phyloP scores from a whole-genome alignment of 2,888 invertebrate genomes.

The Agonopterix subpropinquella region DNA sequence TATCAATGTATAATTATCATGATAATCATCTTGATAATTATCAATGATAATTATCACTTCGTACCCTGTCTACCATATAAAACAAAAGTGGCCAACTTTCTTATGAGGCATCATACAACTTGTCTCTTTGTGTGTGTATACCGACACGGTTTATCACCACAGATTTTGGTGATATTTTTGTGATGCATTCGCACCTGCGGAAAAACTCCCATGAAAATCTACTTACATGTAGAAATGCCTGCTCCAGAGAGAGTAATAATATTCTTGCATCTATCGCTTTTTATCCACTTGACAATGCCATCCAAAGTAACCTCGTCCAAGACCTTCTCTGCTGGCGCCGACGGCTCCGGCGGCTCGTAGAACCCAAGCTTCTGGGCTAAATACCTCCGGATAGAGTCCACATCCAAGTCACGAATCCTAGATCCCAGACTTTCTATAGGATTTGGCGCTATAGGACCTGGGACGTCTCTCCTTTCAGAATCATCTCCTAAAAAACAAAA shows the following conservation, averaged over 20 bases:
- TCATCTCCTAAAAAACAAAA: conserved; percentile 42
- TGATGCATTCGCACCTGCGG: background rate
- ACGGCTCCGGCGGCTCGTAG: conserved; percentile 55
- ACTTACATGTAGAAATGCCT: conserved; percentile 96
- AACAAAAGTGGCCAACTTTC: too few relatives aligned
- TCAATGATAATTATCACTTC: too few relatives aligned
- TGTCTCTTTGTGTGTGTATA: too few relatives aligned
- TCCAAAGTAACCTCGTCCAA: conserved; percentile 83
- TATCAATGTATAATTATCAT: too few relatives aligned
- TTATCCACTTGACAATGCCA: conserved; percentile 87
- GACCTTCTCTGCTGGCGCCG: conserved; percentile 56
- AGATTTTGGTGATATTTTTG: too few relatives aligned
- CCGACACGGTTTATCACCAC: too few relatives aligned
- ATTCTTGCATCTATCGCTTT: conserved; percentile 84
- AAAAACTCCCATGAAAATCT: conserved; percentile 3
- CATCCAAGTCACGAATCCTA: conserved; percentile 64
- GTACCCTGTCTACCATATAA: too few relatives aligned
- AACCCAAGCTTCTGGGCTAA: conserved; percentile 80
- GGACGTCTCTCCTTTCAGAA: conserved; percentile 33
- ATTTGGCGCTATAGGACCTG: conserved; percentile 43
- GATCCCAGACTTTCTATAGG: conserved; percentile 46
- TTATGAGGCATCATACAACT: too few relatives aligned
- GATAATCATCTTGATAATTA: too few relatives aligned
- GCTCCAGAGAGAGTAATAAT: conserved; percentile 97
- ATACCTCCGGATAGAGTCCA: conserved; percentile 79